A percentile compares a stretch with the other conserved stretches of the same genome.
These are phyloP conservation scores for Acanthococcus lagerstroemiae DNA, from an alignment of 2,888 invertebrate genomes.

Conservation along the genomic window DNA sequence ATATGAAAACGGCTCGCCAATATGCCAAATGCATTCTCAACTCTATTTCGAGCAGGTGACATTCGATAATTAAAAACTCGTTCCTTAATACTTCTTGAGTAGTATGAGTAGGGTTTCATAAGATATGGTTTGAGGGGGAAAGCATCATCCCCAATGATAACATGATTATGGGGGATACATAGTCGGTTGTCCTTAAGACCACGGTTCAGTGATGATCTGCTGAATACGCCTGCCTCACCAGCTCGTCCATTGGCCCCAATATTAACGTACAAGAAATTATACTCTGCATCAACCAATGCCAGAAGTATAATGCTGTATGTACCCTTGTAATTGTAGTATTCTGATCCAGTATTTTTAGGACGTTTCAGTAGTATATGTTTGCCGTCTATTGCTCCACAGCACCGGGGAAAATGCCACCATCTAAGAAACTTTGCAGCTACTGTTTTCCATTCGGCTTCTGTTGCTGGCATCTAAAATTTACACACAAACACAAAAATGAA, in stretches of 20 bases:
- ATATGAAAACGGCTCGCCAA: not conserved
- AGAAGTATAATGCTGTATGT: slow-evolving; percentile 22
- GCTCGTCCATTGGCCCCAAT: slow-evolving; percentile 14
- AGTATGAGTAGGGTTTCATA: slow-evolving; percentile 5
- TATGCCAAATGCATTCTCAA: slow-evolving; percentile 4
- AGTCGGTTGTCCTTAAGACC: not conserved
- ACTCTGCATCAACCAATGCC: slow-evolving; percentile 23
- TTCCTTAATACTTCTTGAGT: not conserved
- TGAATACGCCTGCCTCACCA: slow-evolving; percentile 19
- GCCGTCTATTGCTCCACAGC: slow-evolving; percentile 22
- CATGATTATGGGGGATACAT: not conserved
- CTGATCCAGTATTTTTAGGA: slow-evolving; percentile 1
- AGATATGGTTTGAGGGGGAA: slow-evolving; percentile 9
- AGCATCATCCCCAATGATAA: slow-evolving; percentile 20
- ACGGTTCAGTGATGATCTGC: not conserved
- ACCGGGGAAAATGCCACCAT: slow-evolving; percentile 20
- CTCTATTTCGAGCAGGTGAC: not conserved
- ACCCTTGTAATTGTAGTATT: slow-evolving; percentile 27
- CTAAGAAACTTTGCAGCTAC: slow-evolving; percentile 5
- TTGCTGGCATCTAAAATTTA: slow-evolving; percentile 9
- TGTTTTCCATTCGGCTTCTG: slow-evolving; percentile 10
- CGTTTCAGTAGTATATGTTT: slow-evolving; percentile 14
- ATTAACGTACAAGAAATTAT: slow-evolving; percentile 12
- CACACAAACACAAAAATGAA: not conserved
- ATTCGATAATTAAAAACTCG: slow-evolving; percentile 7